Percentiles rank a stretch among this genome's conserved stretches.
Evolutionary conservation across 2,888 invertebrate genomes (phyloP).

Genomic region (Tinea trinotella): DNA sequence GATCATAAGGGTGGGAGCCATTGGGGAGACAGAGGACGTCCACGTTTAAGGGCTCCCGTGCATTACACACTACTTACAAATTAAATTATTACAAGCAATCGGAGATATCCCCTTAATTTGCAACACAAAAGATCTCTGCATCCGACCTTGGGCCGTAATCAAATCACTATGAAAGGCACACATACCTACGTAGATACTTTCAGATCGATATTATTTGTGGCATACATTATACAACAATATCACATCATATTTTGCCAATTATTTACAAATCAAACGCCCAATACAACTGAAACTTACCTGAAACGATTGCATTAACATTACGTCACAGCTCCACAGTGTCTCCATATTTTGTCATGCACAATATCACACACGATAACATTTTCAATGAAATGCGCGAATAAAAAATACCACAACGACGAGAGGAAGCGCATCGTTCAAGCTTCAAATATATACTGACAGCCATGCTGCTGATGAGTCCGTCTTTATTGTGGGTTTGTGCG

Average conservation of each 20-base stretch:
- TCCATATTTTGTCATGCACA: slow-evolving; percentile 66
- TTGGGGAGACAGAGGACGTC: too few species aligned
- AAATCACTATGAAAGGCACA: slow-evolving; percentile 41
- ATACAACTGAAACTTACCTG: neutral
- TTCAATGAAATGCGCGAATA: slow-evolving; percentile 67
- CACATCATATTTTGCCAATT: neutral
- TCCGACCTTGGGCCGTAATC: slow-evolving; percentile 49
- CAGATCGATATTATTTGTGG: slow-evolving; percentile 37
- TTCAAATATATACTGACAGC: slow-evolving; percentile 98
- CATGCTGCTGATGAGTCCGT: slow-evolving; percentile 90
- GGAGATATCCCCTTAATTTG: neutral
- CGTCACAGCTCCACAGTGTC: slow-evolving; percentile 68
- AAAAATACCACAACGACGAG: slow-evolving; percentile 77
- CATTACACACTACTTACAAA: too few species aligned
- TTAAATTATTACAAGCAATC: neutral
- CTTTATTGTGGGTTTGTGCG: slow-evolving; percentile 81
- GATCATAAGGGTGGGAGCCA: too few species aligned
- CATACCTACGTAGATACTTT: slow-evolving; percentile 36
- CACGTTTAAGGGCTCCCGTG: too few species aligned
- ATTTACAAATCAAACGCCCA: neutral
- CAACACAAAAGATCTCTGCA: slow-evolving; percentile 24
- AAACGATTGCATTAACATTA: slow-evolving; percentile 29
- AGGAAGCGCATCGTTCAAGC: slow-evolving; percentile 88
- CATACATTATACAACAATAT: slow-evolving; percentile 14
- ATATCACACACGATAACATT: slow-evolving; percentile 70